Percentiles rank a stretch among this genome's conserved stretches.
These are phyloP conservation scores for Adelosebastes latens DNA, from an alignment of 2,797 vertebrate species.

Conservation along the genomic window DNA sequence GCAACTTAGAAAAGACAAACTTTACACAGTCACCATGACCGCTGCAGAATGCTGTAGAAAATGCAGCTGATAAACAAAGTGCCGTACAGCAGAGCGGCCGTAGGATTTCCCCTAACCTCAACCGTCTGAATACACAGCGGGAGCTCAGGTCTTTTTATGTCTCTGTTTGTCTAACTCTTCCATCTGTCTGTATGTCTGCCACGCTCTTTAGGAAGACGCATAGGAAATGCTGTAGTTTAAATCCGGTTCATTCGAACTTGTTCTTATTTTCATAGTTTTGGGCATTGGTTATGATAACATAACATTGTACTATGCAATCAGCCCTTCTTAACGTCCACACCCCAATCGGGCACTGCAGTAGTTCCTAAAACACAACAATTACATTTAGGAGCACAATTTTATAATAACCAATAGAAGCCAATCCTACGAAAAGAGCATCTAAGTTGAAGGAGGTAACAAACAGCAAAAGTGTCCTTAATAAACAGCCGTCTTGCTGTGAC, in stretches of 20 bases:
- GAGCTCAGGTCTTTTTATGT: constrained; percentile 43
- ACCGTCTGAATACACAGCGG: constrained; percentile 36
- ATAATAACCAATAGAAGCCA: not conserved
- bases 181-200: constrained; percentile 7
- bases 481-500: not conserved
- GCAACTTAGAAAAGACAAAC: constrained; percentile 81
- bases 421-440: not conserved
- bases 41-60: constrained; percentile 66
- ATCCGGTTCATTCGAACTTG: not conserved
- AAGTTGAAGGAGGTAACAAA: not conserved
- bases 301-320: not conserved
- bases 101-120: constrained; percentile 58
- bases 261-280: constrained; percentile 2
- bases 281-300: not conserved
- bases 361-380: not conserved
- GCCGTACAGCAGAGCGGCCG: constrained; percentile 31
- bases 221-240: not conserved
- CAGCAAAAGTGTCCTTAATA: not conserved
- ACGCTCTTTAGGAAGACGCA: not conserved
- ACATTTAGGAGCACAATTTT: not conserved
- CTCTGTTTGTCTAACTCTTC: constrained; percentile 23
- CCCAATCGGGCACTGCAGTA: too few species aligned
- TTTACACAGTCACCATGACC: constrained; percentile 83
- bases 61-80: constrained; percentile 68
- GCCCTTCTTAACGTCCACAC: too few species aligned